Conservation (phyloP, 1,140 invertebrate species). For the Drosophila biarmipes region DNA sequence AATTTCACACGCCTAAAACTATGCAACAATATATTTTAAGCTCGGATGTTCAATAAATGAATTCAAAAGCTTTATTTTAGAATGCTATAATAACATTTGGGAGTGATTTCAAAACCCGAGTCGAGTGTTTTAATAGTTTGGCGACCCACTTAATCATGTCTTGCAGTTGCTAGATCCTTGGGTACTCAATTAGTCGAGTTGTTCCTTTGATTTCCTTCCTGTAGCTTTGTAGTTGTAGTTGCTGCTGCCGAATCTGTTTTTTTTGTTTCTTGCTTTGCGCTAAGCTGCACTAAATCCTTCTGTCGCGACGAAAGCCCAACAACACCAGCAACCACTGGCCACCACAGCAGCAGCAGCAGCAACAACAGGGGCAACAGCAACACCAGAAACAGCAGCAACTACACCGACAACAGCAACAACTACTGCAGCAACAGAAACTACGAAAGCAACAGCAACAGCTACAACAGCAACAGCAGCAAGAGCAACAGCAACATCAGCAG, state of each 20-base stretch:
- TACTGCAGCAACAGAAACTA: conserved; percentile 26
- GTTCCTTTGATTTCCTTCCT: conserved; percentile 21
- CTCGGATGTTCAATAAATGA: too few species aligned
- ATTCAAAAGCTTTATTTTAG: too few species aligned
- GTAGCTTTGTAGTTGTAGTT: conserved; percentile 5
- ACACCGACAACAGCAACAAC: conserved; percentile 16
- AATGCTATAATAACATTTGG: too few species aligned
- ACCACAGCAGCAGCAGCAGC: conserved; percentile 15
- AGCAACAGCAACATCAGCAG: conserved; percentile 4
- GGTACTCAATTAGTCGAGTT: conserved; percentile 27
- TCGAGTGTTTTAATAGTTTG: too few species aligned
- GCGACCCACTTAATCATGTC: background rate
- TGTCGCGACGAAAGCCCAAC: conserved; percentile 60
- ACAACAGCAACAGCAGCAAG: conserved; percentile 22
- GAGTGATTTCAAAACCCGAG: too few species aligned
- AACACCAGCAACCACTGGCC: conserved; percentile 44
- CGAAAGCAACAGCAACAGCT: conserved; percentile 17
- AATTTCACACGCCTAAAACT: too few species aligned
- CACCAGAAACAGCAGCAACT: conserved; percentile 5
- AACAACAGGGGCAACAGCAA: conserved; percentile 4
- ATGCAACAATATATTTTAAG: too few species aligned
- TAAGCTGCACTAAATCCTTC: conserved; percentile 72
- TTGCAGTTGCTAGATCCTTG: background rate
- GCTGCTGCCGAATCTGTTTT: conserved; percentile 32
- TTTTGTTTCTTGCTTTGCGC: conserved; percentile 48